These are phyloP conservation scores for Stictonetta naevosa DNA, from an alignment of 2,113 vertebrate genomes.

Conservation along the genomic window DNA sequence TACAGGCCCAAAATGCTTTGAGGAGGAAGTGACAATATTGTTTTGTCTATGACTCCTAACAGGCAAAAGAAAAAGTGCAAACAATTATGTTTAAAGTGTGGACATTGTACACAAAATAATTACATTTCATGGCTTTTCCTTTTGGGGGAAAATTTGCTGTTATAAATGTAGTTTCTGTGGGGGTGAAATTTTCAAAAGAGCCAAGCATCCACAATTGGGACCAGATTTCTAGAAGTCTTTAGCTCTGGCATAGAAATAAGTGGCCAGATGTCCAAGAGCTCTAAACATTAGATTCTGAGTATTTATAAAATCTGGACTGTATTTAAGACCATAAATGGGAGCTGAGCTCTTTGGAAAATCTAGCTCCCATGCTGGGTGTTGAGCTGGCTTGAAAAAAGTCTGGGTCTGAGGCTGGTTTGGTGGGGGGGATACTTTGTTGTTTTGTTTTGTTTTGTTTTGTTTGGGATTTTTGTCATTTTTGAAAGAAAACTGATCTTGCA, in stretches of 20 bases:
- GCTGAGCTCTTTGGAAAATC: conserved; percentile 33
- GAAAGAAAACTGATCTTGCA: conserved; percentile 5
- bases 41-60: neutral
- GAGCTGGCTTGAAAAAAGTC: neutral
- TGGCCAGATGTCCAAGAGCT: conserved; percentile 60
- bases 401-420: neutral
- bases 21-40: neutral
- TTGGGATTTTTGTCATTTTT: neutral
- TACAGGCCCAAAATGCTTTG: neutral
- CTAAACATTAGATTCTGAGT: conserved; percentile 19
- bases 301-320: conserved; percentile 54
- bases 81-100: conserved; percentile 18
- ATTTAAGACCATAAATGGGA: conserved; percentile 36
- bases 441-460: neutral
- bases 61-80: conserved; percentile 48
- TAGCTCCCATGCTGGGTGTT: conserved; percentile 10
- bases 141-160: neutral
- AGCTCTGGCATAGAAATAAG: conserved; percentile 44
- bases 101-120: conserved; percentile 27
- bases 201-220: conserved; percentile 23
- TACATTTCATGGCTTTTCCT: conserved; percentile 20
- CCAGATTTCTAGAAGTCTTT: conserved; percentile 55
- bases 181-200: conserved; percentile 26
- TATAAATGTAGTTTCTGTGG: conserved; percentile 34
- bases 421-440: neutral